Percentiles rank a stretch among this genome's conserved stretches.
Evolutionary conservation across 2,888 invertebrate genomes (phyloP).

Genomic region (Euspilapteryx auroguttella): DNA sequence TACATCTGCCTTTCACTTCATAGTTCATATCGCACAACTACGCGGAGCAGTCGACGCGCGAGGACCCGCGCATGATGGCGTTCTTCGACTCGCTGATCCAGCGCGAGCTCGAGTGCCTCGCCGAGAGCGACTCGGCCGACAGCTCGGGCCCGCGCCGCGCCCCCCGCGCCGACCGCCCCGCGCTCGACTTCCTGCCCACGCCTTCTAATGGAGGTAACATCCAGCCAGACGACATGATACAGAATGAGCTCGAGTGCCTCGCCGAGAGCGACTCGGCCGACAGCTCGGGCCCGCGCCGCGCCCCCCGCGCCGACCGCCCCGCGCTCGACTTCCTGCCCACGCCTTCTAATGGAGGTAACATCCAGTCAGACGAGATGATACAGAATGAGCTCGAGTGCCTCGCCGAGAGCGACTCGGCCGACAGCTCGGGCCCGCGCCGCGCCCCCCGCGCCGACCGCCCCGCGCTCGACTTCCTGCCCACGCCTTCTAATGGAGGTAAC

Average conservation of each 20-base stretch:
- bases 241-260: slow-evolving; percentile 84
- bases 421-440: neutral
- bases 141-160: neutral
- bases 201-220: slow-evolving; percentile 32
- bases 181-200: slow-evolving; percentile 28
- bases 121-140: slow-evolving; percentile 34
- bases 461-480: slow-evolving; percentile 25
- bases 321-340: slow-evolving; percentile 28
- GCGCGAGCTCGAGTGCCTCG: slow-evolving; percentile 82
- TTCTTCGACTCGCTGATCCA: slow-evolving; percentile 94
- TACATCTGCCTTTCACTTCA: slow-evolving; percentile 7
- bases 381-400: slow-evolving; percentile 87
- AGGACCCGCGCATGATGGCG: slow-evolving; percentile 95
- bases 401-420: slow-evolving; percentile 41
- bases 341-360: slow-evolving; percentile 33
- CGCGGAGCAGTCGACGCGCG: slow-evolving; percentile 82
- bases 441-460: neutral
- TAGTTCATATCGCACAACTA: slow-evolving; percentile 87
- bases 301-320: neutral
- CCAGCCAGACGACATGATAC: no score
- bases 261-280: slow-evolving; percentile 41
- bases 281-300: neutral
- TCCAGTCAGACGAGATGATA: no score
- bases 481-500: slow-evolving; percentile 36
- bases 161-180: neutral